phyloP scores from a whole-genome alignment of 2,888 invertebrate species.

The Minunthozetes semirufus region DNA sequence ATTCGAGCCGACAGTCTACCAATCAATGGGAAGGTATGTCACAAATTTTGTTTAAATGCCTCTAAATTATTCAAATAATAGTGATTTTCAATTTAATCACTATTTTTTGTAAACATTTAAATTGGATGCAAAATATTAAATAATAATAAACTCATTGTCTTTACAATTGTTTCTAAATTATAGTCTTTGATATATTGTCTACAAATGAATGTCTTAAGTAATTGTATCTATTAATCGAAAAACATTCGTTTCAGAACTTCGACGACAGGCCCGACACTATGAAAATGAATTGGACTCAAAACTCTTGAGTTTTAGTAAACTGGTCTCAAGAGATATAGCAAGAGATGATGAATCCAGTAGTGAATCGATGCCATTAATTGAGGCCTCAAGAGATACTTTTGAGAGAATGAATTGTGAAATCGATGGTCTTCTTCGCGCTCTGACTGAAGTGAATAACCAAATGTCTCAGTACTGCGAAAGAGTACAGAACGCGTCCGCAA shows the following conservation, averaged over 20 bases:
- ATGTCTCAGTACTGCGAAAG: slow-evolving; percentile 53
- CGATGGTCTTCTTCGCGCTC: slow-evolving; percentile 58
- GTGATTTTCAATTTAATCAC: no score
- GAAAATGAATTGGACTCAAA: slow-evolving; percentile 97
- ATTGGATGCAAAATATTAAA: no score
- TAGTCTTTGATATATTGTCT: neutral
- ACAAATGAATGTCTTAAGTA: neutral
- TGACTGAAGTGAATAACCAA: slow-evolving; percentile 64
- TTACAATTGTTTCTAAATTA: neutral
- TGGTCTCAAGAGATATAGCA: slow-evolving; percentile 58
- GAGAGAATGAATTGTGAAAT: slow-evolving; percentile 88
- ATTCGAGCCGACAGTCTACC: neutral
- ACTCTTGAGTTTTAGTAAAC: slow-evolving; percentile 87
- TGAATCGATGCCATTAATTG: slow-evolving; percentile 75
- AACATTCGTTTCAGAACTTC: slow-evolving; percentile 59
- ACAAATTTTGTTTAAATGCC: no score
- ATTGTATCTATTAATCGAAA: neutral
- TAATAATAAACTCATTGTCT: no score
- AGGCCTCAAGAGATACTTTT: slow-evolving; percentile 70
- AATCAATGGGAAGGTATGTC: slow-evolving; percentile 34
- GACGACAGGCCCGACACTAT: slow-evolving; percentile 82
- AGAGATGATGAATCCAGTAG: slow-evolving; percentile 33
- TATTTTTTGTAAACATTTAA: no score
- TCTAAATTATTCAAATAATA: no score
- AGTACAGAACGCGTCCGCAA: slow-evolving; percentile 55